phyloP scores from a whole-genome alignment of 1,140 invertebrate species.

The Neuroterus valhalla region DNA sequence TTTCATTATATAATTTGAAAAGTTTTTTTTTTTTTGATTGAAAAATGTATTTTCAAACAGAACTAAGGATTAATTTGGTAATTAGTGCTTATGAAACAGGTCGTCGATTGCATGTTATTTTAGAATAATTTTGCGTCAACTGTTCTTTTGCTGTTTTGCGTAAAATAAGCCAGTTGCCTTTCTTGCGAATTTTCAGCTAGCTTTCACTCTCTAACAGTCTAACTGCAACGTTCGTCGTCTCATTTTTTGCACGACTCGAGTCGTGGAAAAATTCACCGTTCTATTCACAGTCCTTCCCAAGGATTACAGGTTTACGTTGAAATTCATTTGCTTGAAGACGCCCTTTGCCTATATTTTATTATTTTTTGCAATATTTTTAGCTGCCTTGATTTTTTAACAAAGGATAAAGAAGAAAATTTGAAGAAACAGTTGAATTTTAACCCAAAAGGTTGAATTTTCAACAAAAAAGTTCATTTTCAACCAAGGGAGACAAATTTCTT shows the following conservation, averaged over 20 bases:
- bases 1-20: too few relatives aligned
- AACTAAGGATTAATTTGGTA: not conserved
- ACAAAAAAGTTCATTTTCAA: too few relatives aligned
- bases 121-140: not conserved
- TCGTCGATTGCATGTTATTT: not conserved
- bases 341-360: too few relatives aligned
- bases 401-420: too few relatives aligned
- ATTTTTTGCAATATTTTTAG: too few relatives aligned
- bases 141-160: not conserved
- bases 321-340: not conserved
- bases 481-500: too few relatives aligned
- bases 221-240: slow-evolving; percentile 2
- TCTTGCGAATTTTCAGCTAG: slow-evolving; percentile 2
- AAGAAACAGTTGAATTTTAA: too few relatives aligned
- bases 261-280: slow-evolving; percentile 19
- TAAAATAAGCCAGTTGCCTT: not conserved
- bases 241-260: slow-evolving; percentile 12
- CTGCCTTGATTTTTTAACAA: too few relatives aligned
- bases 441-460: too few relatives aligned
- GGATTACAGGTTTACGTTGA: slow-evolving; percentile 6
- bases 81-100: slow-evolving; percentile 9
- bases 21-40: too few relatives aligned
- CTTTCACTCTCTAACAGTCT: slow-evolving; percentile 20
- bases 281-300: not conserved
- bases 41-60: too few relatives aligned